Base-by-base conservation (phyloP, 2,113 vertebrate species). In the Fukomys damarensis region DNA sequence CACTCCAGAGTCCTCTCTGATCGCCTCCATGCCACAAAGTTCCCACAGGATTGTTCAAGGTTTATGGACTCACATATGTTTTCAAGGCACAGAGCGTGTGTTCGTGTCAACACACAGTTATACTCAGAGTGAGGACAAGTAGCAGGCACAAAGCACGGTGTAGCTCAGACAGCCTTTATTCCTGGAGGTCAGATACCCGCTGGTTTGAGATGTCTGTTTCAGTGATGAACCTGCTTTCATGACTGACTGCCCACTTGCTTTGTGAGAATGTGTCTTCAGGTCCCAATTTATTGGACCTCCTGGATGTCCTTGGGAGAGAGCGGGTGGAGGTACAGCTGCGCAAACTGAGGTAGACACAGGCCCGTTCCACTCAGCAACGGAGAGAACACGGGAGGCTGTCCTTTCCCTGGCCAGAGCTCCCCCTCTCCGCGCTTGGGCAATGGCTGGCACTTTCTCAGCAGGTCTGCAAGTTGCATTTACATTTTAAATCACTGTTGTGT, bases 401-500 rank as follows among this genome's bases (percentile, higher is more conserved):
- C 58, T 58, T 72, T 20, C 54, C 3, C 7, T n/a, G 20, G 43
- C 68, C 66, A 65, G 32, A 12, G 0, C 16, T 30, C 49, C 66
- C 56, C 28, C 52, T 76, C 17, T 7, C 41, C 14, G 1, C 66
- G 66, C 19, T 49, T 24, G 4, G 17, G 41, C 26, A 14, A 26
- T 11, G 32, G 52, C 70, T 49, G 26, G 11, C 22, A 61, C 35
- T 56, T 86, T 20, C 38, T 59, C 88, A 74, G 49, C 9, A 26
- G 65, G 28, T 54, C 43, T 79, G 81, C 81, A 84, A 46, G 19
- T 43, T 77, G 41, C 30, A 56, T 88, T 94, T 97, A 93, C 94
- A 95, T 97, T 91, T 96, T 93, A 93, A 95, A 95, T 92, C 68
- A 87, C 58, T 70, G 52, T 52, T 70, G n/a, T 86, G 46, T 72